phyloP scores from a whole-genome alignment of 1,140 invertebrate genomes.

The Vanessa tameamea region DNA sequence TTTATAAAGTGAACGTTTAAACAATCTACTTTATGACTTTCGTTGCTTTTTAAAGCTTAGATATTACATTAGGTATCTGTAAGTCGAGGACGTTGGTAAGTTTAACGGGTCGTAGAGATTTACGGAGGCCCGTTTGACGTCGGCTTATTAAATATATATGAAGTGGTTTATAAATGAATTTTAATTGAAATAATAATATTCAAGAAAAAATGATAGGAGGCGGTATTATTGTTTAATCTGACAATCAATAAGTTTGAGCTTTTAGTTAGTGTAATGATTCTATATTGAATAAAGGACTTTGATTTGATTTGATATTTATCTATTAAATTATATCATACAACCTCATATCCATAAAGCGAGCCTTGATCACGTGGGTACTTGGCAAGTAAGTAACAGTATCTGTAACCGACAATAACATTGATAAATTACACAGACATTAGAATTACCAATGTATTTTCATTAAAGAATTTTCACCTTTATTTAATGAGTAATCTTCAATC shows the following conservation, averaged over 20 bases:
- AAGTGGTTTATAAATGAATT: no score
- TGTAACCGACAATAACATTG: background rate
- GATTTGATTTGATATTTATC: no score
- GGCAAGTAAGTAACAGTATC: background rate
- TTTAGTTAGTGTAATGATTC: no score
- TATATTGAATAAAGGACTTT: no score
- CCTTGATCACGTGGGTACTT: background rate
- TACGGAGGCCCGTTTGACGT: no score
- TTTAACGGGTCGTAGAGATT: no score
- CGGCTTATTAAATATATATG: no score
- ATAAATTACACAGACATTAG: background rate
- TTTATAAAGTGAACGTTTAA: slow-evolving; percentile 1
- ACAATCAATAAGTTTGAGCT: no score
- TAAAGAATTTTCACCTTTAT: background rate
- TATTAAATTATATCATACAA: background rate
- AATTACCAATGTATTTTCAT: background rate
- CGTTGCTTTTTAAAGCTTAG: background rate
- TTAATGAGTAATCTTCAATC: background rate
- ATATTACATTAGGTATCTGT: background rate
- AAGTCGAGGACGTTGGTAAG: no score
- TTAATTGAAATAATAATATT: no score
- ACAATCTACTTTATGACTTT: background rate
- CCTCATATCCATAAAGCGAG: background rate
- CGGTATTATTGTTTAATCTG: no score
- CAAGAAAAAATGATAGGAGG: no score